Evolutionary conservation across 2,888 invertebrate genomes (phyloP), one percentile per base, ranked within the genome.

Genomic region (Amaurobius ferox): DNA sequence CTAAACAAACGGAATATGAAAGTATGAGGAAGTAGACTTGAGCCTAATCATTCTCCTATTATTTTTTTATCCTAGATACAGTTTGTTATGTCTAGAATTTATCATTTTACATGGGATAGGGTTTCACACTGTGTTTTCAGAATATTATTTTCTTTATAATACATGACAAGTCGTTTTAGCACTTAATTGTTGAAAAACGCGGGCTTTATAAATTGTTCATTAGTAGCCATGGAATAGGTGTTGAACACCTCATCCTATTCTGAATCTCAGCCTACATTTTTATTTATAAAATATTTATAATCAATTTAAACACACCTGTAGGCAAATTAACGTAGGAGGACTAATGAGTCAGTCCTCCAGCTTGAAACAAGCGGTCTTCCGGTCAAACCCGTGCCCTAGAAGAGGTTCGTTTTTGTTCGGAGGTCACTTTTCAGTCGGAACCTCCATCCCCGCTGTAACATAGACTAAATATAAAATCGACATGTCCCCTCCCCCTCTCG

Each of bases 401-500:
- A 55, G 19, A 55, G 5, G 5, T 19, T 23, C 7, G 23, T 23
- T 55, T 55, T 55, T 55, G 55, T 55, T 55, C 55, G 16, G 55
- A 55, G 55, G 55, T 55, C 55, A 55, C 55, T 55, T 23, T 55
- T 23, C 23, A 23, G 5, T 55, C 23, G 23, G 55, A 3, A 55
- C 16, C 55, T 55, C 55, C 55, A 74, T 39, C 62, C 39, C 74
- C 64, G 40, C 35, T n/a, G n/a, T 61, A 72, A 28, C 39, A 29
- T 29, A 64, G 40, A 28, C 39, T 26, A 64, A 74, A 74, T 74
- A 72, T 48, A 19, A 61, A 72, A 35, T 72, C 55, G 55, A 9
- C 13, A 30, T 64, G 29, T 3, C 30, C 62, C 62, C n/a, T n/a
- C n/a, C n/a, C n/a, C n/a, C 0, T 64, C 62, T 29, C 9, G 9